Conservation (phyloP, 2,797 vertebrate genomes). For the Ciconia nigra region DNA sequence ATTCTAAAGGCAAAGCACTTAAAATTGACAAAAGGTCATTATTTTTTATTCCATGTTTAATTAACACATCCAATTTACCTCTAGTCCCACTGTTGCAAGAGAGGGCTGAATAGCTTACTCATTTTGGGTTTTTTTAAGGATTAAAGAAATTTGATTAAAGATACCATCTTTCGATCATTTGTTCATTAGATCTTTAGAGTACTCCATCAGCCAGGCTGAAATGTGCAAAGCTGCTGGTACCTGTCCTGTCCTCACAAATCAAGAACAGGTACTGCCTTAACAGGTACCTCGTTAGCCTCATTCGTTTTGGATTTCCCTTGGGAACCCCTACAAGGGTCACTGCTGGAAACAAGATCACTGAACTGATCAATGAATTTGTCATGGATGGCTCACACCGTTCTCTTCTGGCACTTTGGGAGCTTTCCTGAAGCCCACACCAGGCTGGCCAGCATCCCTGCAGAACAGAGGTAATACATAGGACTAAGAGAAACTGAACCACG, state of each 20-base stretch:
- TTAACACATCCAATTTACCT: slow-evolving; percentile 1
- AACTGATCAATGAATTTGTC: not conserved
- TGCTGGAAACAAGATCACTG: not conserved
- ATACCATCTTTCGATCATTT: not conserved
- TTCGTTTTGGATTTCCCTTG: not conserved
- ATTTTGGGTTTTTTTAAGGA: not conserved
- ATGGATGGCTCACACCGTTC: not conserved
- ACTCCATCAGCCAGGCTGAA: not conserved
- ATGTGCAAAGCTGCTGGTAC: not conserved
- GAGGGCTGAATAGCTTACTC: not conserved
- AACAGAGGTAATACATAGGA: not conserved
- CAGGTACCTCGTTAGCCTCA: not conserved
- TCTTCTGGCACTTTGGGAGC: not conserved
- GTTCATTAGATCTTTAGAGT: not conserved
- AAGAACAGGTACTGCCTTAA: not conserved
- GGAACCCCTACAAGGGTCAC: not conserved
- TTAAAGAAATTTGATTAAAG: not conserved
- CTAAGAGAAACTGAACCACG: not conserved
- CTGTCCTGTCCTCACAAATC: not conserved
- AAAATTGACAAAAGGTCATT: not conserved
- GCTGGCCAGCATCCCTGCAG: not conserved
- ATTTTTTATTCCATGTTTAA: slow-evolving; percentile 25
- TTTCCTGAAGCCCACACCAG: not conserved
- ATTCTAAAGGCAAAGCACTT: slow-evolving; percentile 22
- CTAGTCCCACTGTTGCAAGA: not conserved